A percentile compares a stretch with the other conserved stretches of the same genome.
These are phyloP conservation scores for Pseudolaguvia tuberculata DNA, from an alignment of 2,113 vertebrate species.

Conservation along the genomic window DNA sequence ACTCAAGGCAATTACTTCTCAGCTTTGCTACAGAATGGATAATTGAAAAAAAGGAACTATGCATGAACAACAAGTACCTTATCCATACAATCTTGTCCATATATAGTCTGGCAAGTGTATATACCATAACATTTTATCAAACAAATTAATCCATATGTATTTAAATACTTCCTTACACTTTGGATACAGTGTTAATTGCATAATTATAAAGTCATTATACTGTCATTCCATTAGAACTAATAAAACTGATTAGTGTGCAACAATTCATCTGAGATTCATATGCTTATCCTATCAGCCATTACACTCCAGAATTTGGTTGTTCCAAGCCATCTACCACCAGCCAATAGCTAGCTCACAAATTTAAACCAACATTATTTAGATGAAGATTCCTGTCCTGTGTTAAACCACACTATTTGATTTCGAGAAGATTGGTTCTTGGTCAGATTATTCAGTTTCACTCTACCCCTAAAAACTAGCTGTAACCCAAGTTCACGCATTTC, in stretches of 20 bases:
- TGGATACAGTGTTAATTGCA: not conserved
- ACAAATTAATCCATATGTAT: not conserved
- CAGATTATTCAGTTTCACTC: no score
- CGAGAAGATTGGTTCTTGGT: no score
- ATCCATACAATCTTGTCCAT: not conserved
- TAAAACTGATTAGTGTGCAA: not conserved
- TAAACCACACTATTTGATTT: no score
- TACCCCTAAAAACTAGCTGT: no score
- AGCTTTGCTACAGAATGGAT: conserved; percentile 1
- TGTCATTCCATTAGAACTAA: not conserved
- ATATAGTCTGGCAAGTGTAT: not conserved
- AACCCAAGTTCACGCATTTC: no score
- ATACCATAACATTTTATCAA: not conserved
- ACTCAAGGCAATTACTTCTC: conserved; percentile 16
- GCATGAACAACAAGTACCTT: not conserved
- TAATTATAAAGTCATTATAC: not conserved
- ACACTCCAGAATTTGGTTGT: no score
- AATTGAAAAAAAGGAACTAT: not conserved
- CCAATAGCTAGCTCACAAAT: no score
- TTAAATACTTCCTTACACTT: no score
- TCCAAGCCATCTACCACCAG: no score
- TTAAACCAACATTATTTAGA: no score
- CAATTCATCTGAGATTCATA: not conserved
- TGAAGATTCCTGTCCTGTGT: no score
- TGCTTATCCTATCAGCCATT: no score